Conservation (phyloP, 1,140 invertebrate genomes). For the Eueides isabella region DNA sequence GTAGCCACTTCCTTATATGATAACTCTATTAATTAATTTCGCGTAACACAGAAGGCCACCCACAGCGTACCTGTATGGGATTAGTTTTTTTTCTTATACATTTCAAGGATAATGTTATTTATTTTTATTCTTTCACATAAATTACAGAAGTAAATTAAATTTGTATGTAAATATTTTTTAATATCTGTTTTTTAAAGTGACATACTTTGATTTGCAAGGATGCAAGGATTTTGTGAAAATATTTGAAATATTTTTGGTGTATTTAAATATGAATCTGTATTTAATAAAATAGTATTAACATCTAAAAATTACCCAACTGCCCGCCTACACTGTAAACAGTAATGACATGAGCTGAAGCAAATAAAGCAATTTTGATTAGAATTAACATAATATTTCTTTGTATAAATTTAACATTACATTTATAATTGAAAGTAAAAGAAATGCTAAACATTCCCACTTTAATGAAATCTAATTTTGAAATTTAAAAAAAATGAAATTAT, state of each 20-base stretch:
- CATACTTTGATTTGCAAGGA: too few relatives aligned
- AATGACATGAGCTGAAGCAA: background rate
- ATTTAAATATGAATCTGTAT: background rate
- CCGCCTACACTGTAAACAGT: background rate
- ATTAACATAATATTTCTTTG: too few relatives aligned
- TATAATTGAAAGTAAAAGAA: too few relatives aligned
- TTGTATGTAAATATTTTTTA: too few relatives aligned
- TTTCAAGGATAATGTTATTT: background rate
- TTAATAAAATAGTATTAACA: background rate
- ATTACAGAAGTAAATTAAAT: background rate
- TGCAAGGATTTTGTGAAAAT: too few relatives aligned
- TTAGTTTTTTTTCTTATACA: slow-evolving; percentile 37
- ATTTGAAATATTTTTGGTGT: background rate
- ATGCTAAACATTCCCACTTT: too few relatives aligned
- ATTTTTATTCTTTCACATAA: background rate
- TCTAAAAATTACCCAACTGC: background rate
- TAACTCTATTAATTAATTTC: slow-evolving; percentile 67
- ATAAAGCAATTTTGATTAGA: too few relatives aligned
- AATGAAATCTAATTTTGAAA: background rate
- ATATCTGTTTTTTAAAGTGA: too few relatives aligned
- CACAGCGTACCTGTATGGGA: slow-evolving; percentile 36
- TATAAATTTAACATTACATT: too few relatives aligned
- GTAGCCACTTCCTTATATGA: slow-evolving; percentile 69
- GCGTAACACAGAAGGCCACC: slow-evolving; percentile 69
- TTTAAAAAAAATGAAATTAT: background rate